These are phyloP conservation scores for Molossus molossus DNA, from an alignment of 2,797 vertebrate genomes.

Conservation along the genomic window DNA sequence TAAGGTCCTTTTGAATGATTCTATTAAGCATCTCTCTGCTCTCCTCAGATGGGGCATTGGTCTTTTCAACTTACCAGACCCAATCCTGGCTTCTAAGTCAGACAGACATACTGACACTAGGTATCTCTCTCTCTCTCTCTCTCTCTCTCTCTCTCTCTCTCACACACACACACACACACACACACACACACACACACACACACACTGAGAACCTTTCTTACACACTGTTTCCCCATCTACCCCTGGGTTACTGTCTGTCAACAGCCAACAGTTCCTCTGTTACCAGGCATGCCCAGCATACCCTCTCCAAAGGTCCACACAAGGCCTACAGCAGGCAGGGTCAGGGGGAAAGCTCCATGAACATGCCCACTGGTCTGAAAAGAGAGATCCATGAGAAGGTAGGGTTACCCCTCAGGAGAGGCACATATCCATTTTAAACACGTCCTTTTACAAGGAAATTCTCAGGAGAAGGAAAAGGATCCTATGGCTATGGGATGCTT, in stretches of 20 bases:
- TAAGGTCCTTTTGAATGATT: conserved; percentile 30
- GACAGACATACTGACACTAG: background rate
- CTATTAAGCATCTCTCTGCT: conserved; percentile 4
- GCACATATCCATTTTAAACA: background rate
- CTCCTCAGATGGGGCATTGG: background rate
- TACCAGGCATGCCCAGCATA: background rate
- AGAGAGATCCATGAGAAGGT: background rate
- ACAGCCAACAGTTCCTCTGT: background rate
- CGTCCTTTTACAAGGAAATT: conserved; percentile 30
- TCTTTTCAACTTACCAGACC: conserved; percentile 22
- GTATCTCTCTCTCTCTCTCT: too few relatives aligned
- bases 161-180: background rate
- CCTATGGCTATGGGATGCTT: background rate
- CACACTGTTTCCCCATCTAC: background rate
- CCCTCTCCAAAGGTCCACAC: background rate
- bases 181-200: background rate
- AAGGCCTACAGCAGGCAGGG: background rate
- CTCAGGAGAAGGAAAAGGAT: background rate
- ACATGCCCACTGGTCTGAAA: background rate
- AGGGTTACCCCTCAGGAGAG: background rate
- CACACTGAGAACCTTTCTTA: background rate
- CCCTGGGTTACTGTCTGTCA: background rate
- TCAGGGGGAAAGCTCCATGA: background rate
- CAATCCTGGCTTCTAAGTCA: background rate
- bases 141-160: too few relatives aligned